phyloP scores from a whole-genome alignment of 1,140 invertebrate species.

The Cydia pomonella region DNA sequence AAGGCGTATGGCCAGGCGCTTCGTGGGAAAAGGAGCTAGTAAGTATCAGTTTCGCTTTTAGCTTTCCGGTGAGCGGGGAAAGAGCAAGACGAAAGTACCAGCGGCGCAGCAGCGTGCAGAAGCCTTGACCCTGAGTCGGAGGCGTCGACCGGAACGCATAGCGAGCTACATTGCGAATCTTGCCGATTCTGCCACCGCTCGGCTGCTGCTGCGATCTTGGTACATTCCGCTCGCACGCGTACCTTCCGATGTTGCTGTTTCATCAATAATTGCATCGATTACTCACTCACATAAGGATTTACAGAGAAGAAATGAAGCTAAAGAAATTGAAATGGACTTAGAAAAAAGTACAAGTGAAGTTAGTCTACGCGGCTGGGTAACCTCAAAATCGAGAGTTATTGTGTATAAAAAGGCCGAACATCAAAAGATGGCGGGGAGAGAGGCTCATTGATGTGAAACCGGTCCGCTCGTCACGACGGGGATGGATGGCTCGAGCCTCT shows the following conservation, averaged over 20 bases:
- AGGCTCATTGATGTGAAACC: slow-evolving; percentile 76
- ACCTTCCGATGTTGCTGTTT: slow-evolving; percentile 65
- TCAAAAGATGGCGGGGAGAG: slow-evolving; percentile 54
- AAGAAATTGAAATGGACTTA: slow-evolving; percentile 19
- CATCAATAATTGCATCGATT: slow-evolving; percentile 44
- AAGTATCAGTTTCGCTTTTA: slow-evolving; percentile 64
- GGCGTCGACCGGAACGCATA: slow-evolving; percentile 78
- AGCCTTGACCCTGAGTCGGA: slow-evolving; percentile 78
- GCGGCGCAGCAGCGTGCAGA: slow-evolving; percentile 72
- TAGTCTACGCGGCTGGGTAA: slow-evolving; percentile 40
- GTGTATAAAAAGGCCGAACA: slow-evolving; percentile 56
- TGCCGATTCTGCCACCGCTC: slow-evolving; percentile 62
- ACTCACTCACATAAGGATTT: slow-evolving; percentile 9
- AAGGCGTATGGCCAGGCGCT: slow-evolving; percentile 38
- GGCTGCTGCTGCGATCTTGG: slow-evolving; percentile 63
- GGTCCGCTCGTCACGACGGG: slow-evolving; percentile 68
- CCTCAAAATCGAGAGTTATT: slow-evolving; percentile 71
- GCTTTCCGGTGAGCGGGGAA: slow-evolving; percentile 54
- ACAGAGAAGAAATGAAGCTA: slow-evolving; percentile 2
- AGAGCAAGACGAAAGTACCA: slow-evolving; percentile 60
- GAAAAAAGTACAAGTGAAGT: slow-evolving; percentile 31
- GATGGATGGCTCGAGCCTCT: slow-evolving; percentile 71
- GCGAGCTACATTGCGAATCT: slow-evolving; percentile 71
- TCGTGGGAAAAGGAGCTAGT: slow-evolving; percentile 52
- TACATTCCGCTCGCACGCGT: slow-evolving; percentile 65